Conservation (phyloP, 1,140 invertebrate genomes). For the Sitophilus oryzae region DNA sequence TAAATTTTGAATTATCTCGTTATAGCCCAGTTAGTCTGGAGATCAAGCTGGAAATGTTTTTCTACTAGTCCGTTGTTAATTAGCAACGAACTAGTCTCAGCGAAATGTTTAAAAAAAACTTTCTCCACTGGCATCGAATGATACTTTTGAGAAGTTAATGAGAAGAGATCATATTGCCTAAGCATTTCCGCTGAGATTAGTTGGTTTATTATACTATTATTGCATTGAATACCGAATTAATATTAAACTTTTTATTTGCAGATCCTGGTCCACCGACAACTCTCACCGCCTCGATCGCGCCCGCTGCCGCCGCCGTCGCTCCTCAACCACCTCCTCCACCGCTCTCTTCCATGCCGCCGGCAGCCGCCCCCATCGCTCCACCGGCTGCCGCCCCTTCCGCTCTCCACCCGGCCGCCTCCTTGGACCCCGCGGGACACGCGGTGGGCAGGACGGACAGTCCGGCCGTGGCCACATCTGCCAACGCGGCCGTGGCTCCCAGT, state of each 20-base stretch:
- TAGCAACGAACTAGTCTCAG: no score
- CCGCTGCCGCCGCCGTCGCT: slow-evolving; percentile 18
- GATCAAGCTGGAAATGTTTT: no score
- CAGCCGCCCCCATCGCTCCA: slow-evolving; percentile 36
- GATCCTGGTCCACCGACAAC: slow-evolving; percentile 5
- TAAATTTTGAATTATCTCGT: no score
- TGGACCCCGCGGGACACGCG: slow-evolving; percentile 32
- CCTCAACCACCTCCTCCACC: slow-evolving; percentile 26
- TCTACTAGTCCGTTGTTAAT: no score
- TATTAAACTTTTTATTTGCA: slow-evolving; percentile 12
- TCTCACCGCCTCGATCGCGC: slow-evolving; percentile 17
- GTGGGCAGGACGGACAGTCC: slow-evolving; percentile 44
- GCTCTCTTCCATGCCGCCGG: slow-evolving; percentile 27
- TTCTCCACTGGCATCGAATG: no score
- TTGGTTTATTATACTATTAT: no score
- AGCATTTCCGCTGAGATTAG: no score
- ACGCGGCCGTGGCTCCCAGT: slow-evolving; percentile 45
- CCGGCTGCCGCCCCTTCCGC: slow-evolving; percentile 40
- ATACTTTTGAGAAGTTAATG: no score
- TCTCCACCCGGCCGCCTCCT: slow-evolving; percentile 34
- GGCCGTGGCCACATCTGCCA: slow-evolving; percentile 44
- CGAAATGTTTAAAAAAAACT: no score
- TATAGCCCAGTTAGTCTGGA: no score
- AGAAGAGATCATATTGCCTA: no score
- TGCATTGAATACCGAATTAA: no score